Evolutionary conservation across 2,113 vertebrate genomes (phyloP).

Genomic region (Thalassarche chlororhynchos): DNA sequence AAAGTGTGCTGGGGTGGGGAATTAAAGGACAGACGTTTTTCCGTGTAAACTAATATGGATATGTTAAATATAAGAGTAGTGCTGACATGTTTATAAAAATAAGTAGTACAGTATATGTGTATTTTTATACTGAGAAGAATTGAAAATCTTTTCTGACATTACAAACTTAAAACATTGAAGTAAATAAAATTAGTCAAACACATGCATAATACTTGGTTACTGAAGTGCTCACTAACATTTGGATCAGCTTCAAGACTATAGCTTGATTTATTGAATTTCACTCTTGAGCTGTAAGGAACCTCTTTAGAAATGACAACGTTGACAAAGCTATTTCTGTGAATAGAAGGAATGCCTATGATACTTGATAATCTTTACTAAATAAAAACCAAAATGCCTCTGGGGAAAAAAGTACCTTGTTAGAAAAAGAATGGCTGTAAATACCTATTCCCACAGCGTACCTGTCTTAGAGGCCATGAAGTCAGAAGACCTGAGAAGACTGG

Average conservation of each 20-base stretch:
- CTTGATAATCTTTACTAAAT: not conserved
- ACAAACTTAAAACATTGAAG: not conserved
- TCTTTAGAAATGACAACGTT: not conserved
- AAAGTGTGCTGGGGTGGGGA: not conserved
- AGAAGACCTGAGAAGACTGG: not conserved
- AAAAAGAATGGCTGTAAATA: not conserved
- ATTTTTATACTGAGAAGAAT: not conserved
- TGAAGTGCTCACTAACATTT: not conserved
- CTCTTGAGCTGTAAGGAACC: not conserved
- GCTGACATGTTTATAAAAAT: not conserved
- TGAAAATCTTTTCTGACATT: not conserved
- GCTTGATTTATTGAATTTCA: not conserved
- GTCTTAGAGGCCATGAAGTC: not conserved
- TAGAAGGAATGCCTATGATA: not conserved
- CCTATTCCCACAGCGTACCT: not conserved
- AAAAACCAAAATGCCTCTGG: not conserved
- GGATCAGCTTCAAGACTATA: not conserved
- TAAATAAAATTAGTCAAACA: not conserved
- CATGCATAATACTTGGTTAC: not conserved
- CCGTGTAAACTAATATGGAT: not conserved
- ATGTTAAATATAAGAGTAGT: not conserved
- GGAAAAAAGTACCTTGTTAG: not conserved
- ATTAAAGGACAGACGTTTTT: conserved; percentile 1
- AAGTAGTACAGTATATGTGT: not conserved
- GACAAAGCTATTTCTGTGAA: not conserved